Base-by-base conservation (phyloP, 2,888 invertebrate genomes). In the Iphiclides podalirius region DNA sequence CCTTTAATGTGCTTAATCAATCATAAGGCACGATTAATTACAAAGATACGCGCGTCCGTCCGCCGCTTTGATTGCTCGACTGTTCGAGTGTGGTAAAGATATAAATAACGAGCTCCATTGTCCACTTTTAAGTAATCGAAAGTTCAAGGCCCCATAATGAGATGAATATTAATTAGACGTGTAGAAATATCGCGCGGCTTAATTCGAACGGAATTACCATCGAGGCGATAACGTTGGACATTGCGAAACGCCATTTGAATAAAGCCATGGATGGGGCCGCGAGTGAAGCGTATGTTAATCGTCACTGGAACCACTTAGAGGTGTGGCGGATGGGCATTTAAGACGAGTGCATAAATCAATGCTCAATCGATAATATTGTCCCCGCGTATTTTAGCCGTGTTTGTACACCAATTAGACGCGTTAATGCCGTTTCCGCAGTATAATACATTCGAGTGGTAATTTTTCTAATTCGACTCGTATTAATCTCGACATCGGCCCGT, bases 1-100 rank as follows among this genome's bases (percentile, higher is more conserved):
- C 67, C 63, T 78, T 75, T 84, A 86, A 87, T 87, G 86, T 78
- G 72, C 79, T 87, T 84, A 88, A 88, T 88, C 87, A 87, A 88
- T 88, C 88, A 87, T 82, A 79, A 75, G 74, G 67, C 68, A 79
- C 86, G 87, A 88, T 88, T 88, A 88, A 87, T 88, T 88, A 86
- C 80, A 72, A 58, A 82, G 87, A 87, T 87, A 87, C 69, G 81
- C 70, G 49, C 44, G 39, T 50, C 49, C 36, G 68, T 78, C 69
- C 70, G 69, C 72, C 66, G 66, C 60, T 74, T 58, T 66, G 75
- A 76, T 77, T 77, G 79, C 78, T 69, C 58, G 60, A 60, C 58
- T 66, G 66, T 75, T 75, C 74, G 71, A 72, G 66, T 70, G 49
- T 40, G 34, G 73, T 67, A 71, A 72, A 77, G 73, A 72, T 77